These are phyloP conservation scores for honey bee (Apis mellifera) DNA, from an alignment of 1,140 invertebrate species.

Conservation along the genomic window DNA sequence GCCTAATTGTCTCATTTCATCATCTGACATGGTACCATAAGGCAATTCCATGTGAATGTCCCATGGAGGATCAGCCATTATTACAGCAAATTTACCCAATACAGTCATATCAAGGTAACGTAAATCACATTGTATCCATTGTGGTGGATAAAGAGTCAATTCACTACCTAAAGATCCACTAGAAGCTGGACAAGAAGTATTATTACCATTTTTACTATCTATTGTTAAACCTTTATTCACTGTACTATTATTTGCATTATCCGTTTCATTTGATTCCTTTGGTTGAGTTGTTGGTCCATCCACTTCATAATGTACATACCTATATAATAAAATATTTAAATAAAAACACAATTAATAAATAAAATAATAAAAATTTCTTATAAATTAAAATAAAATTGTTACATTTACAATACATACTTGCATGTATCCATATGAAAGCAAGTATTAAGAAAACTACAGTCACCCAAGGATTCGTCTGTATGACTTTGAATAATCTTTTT, in stretches of 20 bases:
- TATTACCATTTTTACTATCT: constrained; percentile 64
- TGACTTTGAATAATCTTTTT: constrained; percentile 98
- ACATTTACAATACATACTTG: constrained; percentile 84
- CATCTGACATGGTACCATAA: constrained; percentile 99
- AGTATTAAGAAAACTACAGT: constrained; percentile 98
- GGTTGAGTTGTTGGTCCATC: constrained; percentile 84
- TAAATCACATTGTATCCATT: constrained; percentile 99
- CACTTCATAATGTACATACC: constrained; percentile 97
- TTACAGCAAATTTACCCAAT: constrained; percentile 95
- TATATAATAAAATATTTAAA: constrained; percentile 72
- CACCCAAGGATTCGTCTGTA: constrained; percentile 97
- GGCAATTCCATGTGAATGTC: constrained; percentile 99
- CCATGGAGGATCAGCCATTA: constrained; percentile 98
- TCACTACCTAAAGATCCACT: constrained; percentile 64
- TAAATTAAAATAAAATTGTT: not conserved
- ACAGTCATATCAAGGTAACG: constrained; percentile 97
- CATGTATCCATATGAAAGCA: constrained; percentile 99
- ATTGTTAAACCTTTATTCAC: constrained; percentile 49
- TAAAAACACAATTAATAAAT: not conserved
- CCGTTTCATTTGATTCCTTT: constrained; percentile 73
- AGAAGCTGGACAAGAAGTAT: constrained; percentile 62
- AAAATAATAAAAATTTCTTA: no score
- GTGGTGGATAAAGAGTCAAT: constrained; percentile 90
- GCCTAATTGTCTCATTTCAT: constrained; percentile 97
- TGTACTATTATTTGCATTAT: constrained; percentile 44